Percentiles rank a stretch among this genome's conserved stretches.
Evolutionary conservation across 2,888 invertebrate species (phyloP).

Genomic region (Eupithecia tripunctaria): DNA sequence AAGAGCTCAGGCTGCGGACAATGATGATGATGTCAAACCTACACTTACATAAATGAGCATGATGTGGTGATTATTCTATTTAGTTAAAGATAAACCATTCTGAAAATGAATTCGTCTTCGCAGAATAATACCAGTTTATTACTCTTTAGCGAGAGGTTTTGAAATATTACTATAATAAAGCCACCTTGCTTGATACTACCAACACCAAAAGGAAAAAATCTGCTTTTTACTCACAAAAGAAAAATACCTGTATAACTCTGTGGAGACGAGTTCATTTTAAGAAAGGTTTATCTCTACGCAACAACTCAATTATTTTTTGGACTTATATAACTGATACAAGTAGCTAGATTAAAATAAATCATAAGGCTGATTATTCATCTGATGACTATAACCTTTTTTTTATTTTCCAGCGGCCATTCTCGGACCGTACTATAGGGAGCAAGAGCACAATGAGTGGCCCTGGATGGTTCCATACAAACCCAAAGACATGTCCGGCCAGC

Average conservation of each 20-base stretch:
- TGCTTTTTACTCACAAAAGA: too few relatives aligned
- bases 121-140: too few relatives aligned
- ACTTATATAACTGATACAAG: neutral
- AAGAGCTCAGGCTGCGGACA: neutral
- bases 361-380: neutral
- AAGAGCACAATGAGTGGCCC: conserved; percentile 57
- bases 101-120: too few relatives aligned
- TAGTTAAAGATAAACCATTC: too few relatives aligned
- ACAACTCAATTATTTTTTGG: neutral
- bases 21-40: neutral
- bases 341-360: neutral
- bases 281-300: too few relatives aligned
- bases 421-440: conserved; percentile 59
- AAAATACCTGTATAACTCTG: too few relatives aligned
- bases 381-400: neutral
- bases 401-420: conserved; percentile 55
- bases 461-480: conserved; percentile 60
- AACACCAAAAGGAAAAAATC: too few relatives aligned
- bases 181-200: too few relatives aligned
- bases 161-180: too few relatives aligned
- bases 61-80: too few relatives aligned
- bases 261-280: too few relatives aligned
- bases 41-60: neutral
- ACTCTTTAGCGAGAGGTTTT: too few relatives aligned
- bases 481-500: conserved; percentile 48